Percentiles rank a stretch among this genome's conserved stretches.
phyloP scores from a whole-genome alignment of 2,113 vertebrate species.

The Dipodomys spectabilis region DNA sequence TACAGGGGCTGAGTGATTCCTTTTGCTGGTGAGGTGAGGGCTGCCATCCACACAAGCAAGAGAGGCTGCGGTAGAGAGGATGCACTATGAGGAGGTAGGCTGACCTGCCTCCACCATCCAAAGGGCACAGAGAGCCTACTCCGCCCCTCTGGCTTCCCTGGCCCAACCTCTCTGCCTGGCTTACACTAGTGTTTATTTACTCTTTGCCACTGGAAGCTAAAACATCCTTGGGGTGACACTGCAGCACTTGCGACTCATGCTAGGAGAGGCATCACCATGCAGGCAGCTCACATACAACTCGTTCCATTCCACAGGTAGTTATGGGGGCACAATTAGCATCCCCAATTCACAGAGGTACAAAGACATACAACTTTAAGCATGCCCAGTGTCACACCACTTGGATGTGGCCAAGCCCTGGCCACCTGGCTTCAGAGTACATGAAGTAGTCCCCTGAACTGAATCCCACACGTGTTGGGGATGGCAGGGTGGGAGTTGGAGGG shows the following conservation, averaged over 20 bases:
- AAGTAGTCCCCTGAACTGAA: not conserved
- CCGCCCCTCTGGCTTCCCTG: not conserved
- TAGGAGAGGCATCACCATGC: not conserved
- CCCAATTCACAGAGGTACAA: not conserved
- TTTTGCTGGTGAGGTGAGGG: accelerated
- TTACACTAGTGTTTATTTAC: not conserved
- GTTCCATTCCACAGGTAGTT: not conserved
- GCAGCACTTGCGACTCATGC: not conserved
- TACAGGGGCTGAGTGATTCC: accelerated
- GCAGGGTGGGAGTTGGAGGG: accelerated
- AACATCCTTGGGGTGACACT: not conserved
- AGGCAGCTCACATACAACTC: not conserved
- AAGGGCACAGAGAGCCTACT: not conserved
- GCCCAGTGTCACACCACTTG: not conserved
- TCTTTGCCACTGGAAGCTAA: not conserved
- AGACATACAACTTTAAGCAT: not conserved
- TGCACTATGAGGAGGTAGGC: no score
- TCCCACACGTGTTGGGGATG: accelerated
- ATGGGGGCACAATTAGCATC: not conserved
- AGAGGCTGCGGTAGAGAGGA: no score
- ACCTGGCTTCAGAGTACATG: not conserved
- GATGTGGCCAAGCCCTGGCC: not conserved
- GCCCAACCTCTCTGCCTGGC: not conserved
- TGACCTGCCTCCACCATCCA: accelerated
- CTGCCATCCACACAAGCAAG: accelerated